These are phyloP conservation scores for Enteromius argenteus DNA, from an alignment of 2,797 vertebrate species.

Conservation along the genomic window DNA sequence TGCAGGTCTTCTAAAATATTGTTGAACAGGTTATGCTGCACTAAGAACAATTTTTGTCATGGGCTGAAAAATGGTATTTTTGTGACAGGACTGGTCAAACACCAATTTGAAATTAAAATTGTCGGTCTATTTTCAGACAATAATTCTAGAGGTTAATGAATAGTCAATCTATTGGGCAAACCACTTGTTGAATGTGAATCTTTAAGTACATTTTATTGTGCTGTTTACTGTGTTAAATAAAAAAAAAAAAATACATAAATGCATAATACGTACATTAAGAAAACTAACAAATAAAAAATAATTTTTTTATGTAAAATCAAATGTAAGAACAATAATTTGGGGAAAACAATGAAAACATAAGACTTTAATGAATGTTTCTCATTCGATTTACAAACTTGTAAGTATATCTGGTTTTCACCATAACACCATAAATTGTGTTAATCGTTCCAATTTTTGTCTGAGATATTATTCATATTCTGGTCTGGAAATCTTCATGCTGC, in stretches of 20 bases:
- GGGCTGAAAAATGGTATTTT: not conserved
- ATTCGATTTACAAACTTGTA: not conserved
- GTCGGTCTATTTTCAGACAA: not conserved
- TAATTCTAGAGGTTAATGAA: not conserved
- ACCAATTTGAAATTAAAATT: not conserved
- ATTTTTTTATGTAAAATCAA: not conserved
- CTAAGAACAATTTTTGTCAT: not conserved
- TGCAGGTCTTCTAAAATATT: not conserved
- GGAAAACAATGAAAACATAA: not conserved
- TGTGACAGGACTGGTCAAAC: not conserved
- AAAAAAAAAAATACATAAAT: not conserved
- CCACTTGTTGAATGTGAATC: not conserved
- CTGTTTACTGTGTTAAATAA: not conserved
- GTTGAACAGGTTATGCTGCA: not conserved
- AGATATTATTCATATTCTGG: not conserved
- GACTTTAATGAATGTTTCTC: not conserved
- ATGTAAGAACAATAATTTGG: not conserved
- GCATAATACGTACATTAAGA: not conserved
- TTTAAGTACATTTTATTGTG: not conserved
- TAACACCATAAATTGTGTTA: not conserved
- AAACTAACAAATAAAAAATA: not conserved
- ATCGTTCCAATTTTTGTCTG: not conserved
- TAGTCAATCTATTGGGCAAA: not conserved
- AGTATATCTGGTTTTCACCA: not conserved
- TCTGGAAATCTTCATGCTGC: slow-evolving; percentile 11